These are phyloP conservation scores for Macrotus californicus DNA, from an alignment of 2,113 vertebrate genomes.

Conservation along the genomic window DNA sequence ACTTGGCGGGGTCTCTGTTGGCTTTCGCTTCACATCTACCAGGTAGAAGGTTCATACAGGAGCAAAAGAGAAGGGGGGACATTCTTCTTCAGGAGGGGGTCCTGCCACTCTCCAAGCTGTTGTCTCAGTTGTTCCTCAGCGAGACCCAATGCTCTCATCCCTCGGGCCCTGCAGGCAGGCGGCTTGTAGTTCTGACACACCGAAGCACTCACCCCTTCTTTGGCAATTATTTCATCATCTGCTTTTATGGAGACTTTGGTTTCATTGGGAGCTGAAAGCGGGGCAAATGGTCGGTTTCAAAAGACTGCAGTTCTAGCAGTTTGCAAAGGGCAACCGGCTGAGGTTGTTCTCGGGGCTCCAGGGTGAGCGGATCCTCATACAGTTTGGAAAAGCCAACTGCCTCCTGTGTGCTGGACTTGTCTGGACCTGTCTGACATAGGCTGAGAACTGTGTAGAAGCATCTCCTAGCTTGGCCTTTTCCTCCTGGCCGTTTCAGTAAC, in stretches of 20 bases:
- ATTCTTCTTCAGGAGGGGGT: slow-evolving; percentile 94
- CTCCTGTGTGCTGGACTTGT: slow-evolving; percentile 91
- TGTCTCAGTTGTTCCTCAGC: slow-evolving; percentile 89
- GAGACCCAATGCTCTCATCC: slow-evolving; percentile 93
- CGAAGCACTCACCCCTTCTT: slow-evolving; percentile 87
- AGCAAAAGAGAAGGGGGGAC: slow-evolving; percentile 94
- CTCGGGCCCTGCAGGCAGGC: slow-evolving; percentile 89
- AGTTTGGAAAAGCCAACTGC: slow-evolving; percentile 93
- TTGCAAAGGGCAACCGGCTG: slow-evolving; percentile 95
- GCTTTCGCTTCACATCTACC: slow-evolving; percentile 89
- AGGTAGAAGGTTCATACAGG: slow-evolving; percentile 95
- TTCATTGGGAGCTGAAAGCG: slow-evolving; percentile 93
- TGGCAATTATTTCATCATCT: slow-evolving; percentile 92
- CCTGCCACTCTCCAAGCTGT: slow-evolving; percentile 89
- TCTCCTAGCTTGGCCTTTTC: slow-evolving; percentile 88
- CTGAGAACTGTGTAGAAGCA: slow-evolving; percentile 88
- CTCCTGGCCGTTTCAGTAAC: slow-evolving; percentile 93
- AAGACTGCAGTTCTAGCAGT: slow-evolving; percentile 91
- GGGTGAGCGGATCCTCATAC: slow-evolving; percentile 93
- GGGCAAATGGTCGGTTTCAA: slow-evolving; percentile 96
- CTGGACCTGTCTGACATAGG: slow-evolving; percentile 89
- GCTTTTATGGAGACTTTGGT: slow-evolving; percentile 88
- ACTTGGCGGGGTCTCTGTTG: slow-evolving; percentile 79
- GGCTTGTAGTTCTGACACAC: slow-evolving; percentile 88
- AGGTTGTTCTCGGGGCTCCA: slow-evolving; percentile 90